Percentiles rank a stretch among this genome's conserved stretches.
Conservation (phyloP, 2,888 invertebrate species). For the Rhagium mordax region DNA sequence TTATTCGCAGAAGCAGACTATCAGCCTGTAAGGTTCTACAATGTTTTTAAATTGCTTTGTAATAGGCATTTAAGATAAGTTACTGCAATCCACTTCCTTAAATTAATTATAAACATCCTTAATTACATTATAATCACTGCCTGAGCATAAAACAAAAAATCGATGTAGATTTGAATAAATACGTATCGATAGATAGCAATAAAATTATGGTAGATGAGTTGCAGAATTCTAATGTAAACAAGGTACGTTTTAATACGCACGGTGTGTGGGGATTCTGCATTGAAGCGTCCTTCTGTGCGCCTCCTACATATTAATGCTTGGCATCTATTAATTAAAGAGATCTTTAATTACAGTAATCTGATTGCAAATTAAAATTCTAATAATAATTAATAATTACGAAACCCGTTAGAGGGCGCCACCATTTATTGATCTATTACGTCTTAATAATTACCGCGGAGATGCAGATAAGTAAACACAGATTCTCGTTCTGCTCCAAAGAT, state of each 20-base stretch:
- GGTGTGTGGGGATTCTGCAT: neutral
- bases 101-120: neutral
- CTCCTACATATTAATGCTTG: slow-evolving; percentile 17
- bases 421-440: slow-evolving; percentile 28
- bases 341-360: slow-evolving; percentile 26
- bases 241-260: neutral
- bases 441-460: slow-evolving; percentile 24
- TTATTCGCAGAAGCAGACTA: neutral
- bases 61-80: neutral
- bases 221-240: neutral
- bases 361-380: slow-evolving; percentile 17
- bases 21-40: neutral
- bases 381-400: slow-evolving; percentile 29
- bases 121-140: neutral
- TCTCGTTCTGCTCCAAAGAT: slow-evolving; percentile 27
- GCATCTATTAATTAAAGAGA: slow-evolving; percentile 12
- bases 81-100: neutral
- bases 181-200: neutral
- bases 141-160: neutral
- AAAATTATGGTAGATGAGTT: neutral
- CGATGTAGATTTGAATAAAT: neutral
- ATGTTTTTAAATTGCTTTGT: neutral
- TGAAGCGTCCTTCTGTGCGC: neutral
- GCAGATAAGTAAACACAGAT: slow-evolving; percentile 6
- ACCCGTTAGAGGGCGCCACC: slow-evolving; percentile 29